These are phyloP conservation scores for Scaptomyza caliginosa DNA, from an alignment of 2,888 invertebrate genomes.

Conservation along the genomic window DNA sequence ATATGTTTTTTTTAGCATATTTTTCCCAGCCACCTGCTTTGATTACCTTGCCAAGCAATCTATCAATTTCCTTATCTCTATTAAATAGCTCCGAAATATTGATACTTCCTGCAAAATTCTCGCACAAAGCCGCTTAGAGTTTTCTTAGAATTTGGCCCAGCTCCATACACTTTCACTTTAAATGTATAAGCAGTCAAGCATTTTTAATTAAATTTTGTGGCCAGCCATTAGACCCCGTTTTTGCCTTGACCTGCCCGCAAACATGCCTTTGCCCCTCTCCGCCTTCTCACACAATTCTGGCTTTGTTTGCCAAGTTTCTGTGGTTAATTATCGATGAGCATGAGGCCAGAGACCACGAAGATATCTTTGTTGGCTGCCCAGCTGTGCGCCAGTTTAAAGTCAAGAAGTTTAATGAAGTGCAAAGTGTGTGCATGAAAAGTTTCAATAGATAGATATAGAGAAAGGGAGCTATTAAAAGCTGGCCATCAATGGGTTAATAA, in stretches of 20 bases:
- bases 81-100: conserved; percentile 17
- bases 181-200: conserved; percentile 45
- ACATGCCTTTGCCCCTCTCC: neutral
- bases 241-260: conserved; percentile 5
- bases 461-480: conserved; percentile 49
- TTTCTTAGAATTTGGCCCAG: conserved; percentile 31
- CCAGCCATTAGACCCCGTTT: conserved; percentile 42
- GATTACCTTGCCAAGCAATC: conserved; percentile 27
- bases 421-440: conserved; percentile 61
- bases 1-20: no score
- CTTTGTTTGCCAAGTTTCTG: conserved; percentile 72
- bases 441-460: conserved; percentile 28
- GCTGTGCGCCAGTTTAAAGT: conserved; percentile 36
- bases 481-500: conserved; percentile 70
- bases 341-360: conserved; percentile 31
- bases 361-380: conserved; percentile 33
- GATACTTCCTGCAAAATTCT: conserved; percentile 21
- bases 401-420: conserved; percentile 78
- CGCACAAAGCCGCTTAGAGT: conserved; percentile 52
- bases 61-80: conserved; percentile 16
- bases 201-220: conserved; percentile 74
- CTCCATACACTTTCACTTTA: conserved; percentile 47
- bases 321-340: conserved; percentile 74
- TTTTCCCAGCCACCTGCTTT: conserved; percentile 9
- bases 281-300: neutral